A percentile compares a stretch with the other conserved stretches of the same genome.
phyloP scores from a whole-genome alignment of 2,113 vertebrate genomes.

The Tragelaphus buxtoni region DNA sequence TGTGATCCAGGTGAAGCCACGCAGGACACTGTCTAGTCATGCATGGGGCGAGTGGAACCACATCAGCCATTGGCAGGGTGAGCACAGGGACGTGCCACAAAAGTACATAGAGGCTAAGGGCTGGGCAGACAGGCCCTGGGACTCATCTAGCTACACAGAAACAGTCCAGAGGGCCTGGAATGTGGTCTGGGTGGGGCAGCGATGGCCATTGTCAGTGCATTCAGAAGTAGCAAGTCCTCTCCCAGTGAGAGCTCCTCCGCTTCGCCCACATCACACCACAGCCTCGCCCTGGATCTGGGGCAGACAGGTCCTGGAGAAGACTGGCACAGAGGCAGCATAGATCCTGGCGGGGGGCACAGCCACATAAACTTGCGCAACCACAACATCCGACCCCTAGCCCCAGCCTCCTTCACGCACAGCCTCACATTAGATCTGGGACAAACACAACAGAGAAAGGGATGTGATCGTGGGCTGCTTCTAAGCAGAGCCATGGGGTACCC shows the following conservation, averaged over 20 bases:
- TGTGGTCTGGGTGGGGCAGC: rapidly evolving
- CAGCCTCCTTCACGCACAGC: background rate
- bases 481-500: background rate
- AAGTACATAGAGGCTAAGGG: background rate
- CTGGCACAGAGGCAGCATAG: background rate
- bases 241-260: background rate
- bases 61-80: background rate
- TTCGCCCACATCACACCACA: background rate
- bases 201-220: background rate
- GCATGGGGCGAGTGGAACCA: background rate
- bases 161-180: background rate
- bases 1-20: background rate
- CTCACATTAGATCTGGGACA: background rate
- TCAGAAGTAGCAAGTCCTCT: background rate
- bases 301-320: background rate
- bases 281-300: background rate
- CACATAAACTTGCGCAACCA: background rate
- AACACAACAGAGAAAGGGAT: background rate
- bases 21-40: background rate
- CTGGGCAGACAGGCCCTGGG: background rate
- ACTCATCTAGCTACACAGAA: background rate
- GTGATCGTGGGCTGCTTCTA: background rate
- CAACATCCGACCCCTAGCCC: background rate
- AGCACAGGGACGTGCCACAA: background rate
- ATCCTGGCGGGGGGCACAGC: background rate